These are phyloP conservation scores for Kryptopterus vitreolus DNA, from an alignment of 2,797 vertebrate genomes.

Conservation along the genomic window DNA sequence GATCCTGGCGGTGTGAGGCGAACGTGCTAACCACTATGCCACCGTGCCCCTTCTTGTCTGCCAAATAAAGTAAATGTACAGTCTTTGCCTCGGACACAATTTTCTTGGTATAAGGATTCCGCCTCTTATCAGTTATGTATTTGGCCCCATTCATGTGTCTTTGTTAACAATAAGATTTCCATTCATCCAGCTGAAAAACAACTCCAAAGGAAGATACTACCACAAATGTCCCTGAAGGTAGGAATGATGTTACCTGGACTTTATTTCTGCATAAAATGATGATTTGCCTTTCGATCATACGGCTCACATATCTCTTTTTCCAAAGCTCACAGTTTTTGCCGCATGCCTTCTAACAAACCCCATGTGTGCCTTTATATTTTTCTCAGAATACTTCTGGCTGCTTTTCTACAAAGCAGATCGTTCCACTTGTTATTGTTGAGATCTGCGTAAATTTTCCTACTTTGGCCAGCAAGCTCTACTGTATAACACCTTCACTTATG, in stretches of 20 bases:
- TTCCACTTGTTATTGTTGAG: neutral
- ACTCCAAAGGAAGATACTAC: neutral
- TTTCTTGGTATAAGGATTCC: neutral
- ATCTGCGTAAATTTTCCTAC: neutral
- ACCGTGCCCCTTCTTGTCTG: too few relatives aligned
- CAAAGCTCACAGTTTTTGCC: neutral
- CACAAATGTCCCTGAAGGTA: neutral
- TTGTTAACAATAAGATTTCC: neutral
- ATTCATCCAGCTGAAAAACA: neutral
- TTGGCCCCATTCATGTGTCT: neutral
- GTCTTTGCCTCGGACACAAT: neutral
- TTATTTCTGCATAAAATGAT: neutral
- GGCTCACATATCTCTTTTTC: neutral
- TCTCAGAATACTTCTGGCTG: neutral
- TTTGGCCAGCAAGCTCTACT: neutral
- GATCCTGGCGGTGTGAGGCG: too few relatives aligned
- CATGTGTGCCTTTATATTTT: neutral
- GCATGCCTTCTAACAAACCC: neutral
- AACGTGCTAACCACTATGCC: too few relatives aligned
- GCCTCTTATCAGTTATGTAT: neutral
- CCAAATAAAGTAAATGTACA: too few relatives aligned
- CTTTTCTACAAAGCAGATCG: neutral
- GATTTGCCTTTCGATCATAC: neutral
- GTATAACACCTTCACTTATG: neutral
- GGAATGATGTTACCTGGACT: neutral